Evolutionary conservation across 2,888 invertebrate genomes (phyloP).

Genomic region (Drosophila nigricruria): DNA sequence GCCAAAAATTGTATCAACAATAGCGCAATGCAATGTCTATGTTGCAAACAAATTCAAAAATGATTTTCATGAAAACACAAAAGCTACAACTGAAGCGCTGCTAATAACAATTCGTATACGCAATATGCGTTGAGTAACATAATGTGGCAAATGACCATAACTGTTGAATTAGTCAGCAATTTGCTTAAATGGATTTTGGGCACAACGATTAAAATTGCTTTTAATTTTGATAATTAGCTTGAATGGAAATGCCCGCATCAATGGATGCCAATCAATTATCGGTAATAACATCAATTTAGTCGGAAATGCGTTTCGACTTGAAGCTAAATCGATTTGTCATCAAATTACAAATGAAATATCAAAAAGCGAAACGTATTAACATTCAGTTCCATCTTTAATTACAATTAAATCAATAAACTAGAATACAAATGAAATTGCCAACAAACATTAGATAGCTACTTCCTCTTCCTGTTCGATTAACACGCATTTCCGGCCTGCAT

Average conservation of each 20-base stretch:
- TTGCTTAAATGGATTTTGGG: constrained; percentile 22
- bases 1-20: neutral
- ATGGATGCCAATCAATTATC: constrained; percentile 39
- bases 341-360: constrained; percentile 8
- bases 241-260: constrained; percentile 29
- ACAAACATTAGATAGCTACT: constrained; percentile 41
- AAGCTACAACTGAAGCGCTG: neutral
- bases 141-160: constrained; percentile 7
- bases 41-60: neutral
- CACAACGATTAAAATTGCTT: constrained; percentile 21
- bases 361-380: neutral
- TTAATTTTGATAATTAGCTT: constrained; percentile 37
- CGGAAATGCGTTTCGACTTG: constrained; percentile 8
- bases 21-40: neutral
- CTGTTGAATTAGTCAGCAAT: constrained; percentile 16
- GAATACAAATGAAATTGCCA: constrained; percentile 37
- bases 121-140: constrained; percentile 7
- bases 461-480: constrained; percentile 71
- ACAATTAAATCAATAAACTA: constrained; percentile 16
- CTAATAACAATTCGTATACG: constrained; percentile 1
- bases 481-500: constrained; percentile 64
- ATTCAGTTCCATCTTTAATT: constrained; percentile 17
- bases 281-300: constrained; percentile 22
- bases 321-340: constrained; percentile 13
- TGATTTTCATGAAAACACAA: neutral